These are phyloP conservation scores for Drosophila pseudoobscura DNA, from an alignment of 1,140 invertebrate genomes.

Conservation along the genomic window DNA sequence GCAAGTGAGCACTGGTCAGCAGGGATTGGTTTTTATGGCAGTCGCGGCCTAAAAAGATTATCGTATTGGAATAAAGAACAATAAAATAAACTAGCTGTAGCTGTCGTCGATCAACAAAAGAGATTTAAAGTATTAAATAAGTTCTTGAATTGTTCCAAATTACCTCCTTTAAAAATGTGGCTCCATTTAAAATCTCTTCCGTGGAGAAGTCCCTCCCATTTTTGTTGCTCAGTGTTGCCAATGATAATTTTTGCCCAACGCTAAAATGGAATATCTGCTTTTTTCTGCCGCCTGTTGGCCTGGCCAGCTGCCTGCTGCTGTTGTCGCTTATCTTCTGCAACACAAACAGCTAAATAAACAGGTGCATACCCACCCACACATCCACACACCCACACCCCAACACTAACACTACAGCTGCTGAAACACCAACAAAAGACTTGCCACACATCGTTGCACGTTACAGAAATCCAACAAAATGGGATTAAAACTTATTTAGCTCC, in stretches of 20 bases:
- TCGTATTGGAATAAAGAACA: too few relatives aligned
- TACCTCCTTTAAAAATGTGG: too few relatives aligned
- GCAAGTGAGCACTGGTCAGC: background rate
- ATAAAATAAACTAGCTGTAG: background rate
- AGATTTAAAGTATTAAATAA: too few relatives aligned
- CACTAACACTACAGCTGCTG: conserved; percentile 9
- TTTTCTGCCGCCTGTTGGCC: conserved; percentile 17
- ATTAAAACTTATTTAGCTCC: conserved; percentile 76
- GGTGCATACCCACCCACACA: conserved; percentile 16
- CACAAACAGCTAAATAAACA: conserved; percentile 60
- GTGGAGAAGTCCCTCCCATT: background rate
- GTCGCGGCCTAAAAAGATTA: too few relatives aligned
- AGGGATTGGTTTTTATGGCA: background rate
- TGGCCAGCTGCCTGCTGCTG: conserved; percentile 41
- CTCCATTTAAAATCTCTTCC: too few relatives aligned
- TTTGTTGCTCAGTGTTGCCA: conserved; percentile 37
- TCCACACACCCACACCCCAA: background rate
- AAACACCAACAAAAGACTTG: conserved; percentile 37
- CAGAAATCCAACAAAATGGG: conserved; percentile 69
- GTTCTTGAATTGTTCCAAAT: too few relatives aligned
- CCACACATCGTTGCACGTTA: conserved; percentile 46
- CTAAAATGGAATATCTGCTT: conserved; percentile 17
- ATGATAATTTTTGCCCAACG: conserved; percentile 33
- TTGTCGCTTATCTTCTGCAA: conserved; percentile 39
- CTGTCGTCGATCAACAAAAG: too few relatives aligned